phyloP scores from a whole-genome alignment of 2,797 vertebrate genomes.

The Notolabrus celidotus region DNA sequence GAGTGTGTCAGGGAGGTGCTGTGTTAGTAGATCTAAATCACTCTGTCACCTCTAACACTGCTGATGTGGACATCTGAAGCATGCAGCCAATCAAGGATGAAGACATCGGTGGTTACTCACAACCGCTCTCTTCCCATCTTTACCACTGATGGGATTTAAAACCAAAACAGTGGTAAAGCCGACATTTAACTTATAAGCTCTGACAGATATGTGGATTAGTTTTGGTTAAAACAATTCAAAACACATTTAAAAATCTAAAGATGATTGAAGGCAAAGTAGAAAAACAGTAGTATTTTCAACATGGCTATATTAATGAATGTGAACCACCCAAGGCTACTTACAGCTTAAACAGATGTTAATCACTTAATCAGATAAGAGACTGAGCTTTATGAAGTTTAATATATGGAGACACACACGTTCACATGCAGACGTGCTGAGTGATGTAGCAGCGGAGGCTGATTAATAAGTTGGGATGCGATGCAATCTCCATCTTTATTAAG shows the following conservation, averaged over 20 bases:
- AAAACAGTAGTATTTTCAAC: conserved; percentile 29
- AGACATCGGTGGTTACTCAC: conserved; percentile 22
- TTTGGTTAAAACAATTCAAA: neutral
- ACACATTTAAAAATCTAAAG: neutral
- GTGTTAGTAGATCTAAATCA: conserved; percentile 63
- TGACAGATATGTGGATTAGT: neutral
- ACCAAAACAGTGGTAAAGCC: neutral
- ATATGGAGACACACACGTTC: conserved; percentile 68
- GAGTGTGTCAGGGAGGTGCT: conserved; percentile 33
- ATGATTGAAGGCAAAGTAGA: conserved; percentile 11
- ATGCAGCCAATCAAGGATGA: conserved; percentile 52
- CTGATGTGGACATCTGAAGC: conserved; percentile 39
- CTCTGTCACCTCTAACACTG: conserved; percentile 32
- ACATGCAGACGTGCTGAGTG: conserved; percentile 74
- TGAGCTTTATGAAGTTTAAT: conserved; percentile 81
- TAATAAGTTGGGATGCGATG: conserved; percentile 82
- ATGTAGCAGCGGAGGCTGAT: conserved; percentile 71
- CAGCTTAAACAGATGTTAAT: conserved; percentile 82
- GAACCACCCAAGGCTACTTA: conserved; percentile 63
- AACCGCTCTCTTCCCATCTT: conserved; percentile 15
- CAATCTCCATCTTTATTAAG: conserved; percentile 87
- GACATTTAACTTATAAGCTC: neutral
- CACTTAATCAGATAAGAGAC: conserved; percentile 80
- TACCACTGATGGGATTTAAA: conserved; percentile 12
- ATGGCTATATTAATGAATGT: conserved; percentile 61